Conservation (phyloP, 2,113 vertebrate species). For the Elephantulus edwardii region DNA sequence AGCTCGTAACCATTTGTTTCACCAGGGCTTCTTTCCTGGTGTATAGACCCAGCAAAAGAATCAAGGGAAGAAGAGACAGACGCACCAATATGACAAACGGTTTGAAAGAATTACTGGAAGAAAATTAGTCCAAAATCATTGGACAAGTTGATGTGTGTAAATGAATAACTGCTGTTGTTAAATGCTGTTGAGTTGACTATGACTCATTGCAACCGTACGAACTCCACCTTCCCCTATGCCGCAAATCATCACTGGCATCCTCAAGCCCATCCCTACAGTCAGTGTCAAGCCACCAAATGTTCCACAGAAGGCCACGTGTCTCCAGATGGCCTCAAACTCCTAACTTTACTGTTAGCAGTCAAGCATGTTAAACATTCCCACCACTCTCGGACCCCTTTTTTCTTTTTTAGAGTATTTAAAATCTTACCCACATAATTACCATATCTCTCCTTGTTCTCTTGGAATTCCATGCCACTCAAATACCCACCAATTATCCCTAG, state of each 20-base stretch:
- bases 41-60: neutral
- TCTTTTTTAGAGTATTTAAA: constrained; percentile 40
- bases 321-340: neutral
- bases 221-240: too few relatives aligned
- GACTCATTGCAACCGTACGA: too few relatives aligned
- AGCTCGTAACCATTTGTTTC: neutral
- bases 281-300: too few relatives aligned
- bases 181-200: too few relatives aligned
- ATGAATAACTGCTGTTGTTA: too few relatives aligned
- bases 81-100: constrained; percentile 32
- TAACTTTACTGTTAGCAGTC: neutral
- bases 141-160: neutral
- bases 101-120: neutral
- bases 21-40: neutral
- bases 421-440: constrained; percentile 42
- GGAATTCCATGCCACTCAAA: constrained; percentile 53
- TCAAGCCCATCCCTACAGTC: too few relatives aligned
- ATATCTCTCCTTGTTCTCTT: constrained; percentile 42
- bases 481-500: neutral
- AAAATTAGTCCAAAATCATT: constrained; percentile 9
- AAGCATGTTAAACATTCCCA: neutral
- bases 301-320: neutral
- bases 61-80: neutral
- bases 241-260: too few relatives aligned
- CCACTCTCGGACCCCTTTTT: neutral